Evolutionary conservation across 2,113 vertebrate species (phyloP).

Genomic region (Toxotes jaculatrix): DNA sequence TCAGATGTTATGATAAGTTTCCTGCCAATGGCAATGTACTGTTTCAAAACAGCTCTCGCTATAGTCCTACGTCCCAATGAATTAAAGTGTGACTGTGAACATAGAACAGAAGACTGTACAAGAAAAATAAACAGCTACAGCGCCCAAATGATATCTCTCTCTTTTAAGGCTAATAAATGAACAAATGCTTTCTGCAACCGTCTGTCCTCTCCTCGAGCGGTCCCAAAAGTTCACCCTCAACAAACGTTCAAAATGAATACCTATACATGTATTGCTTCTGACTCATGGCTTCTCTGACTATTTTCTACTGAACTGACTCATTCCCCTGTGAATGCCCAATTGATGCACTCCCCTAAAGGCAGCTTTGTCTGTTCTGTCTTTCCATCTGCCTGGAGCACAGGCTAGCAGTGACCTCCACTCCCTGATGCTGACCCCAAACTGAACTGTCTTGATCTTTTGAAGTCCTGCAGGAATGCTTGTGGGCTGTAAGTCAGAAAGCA

Average conservation of each 20-base stretch:
- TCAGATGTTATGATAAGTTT: slow-evolving; percentile 16
- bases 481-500: slow-evolving; percentile 16
- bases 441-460: slow-evolving; percentile 47
- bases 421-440: slow-evolving; percentile 50
- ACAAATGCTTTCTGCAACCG: slow-evolving; percentile 1
- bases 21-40: not conserved
- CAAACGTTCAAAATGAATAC: slow-evolving; percentile 39
- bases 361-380: slow-evolving; percentile 59
- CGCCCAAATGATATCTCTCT: not conserved
- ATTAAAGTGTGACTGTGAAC: slow-evolving; percentile 4
- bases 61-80: not conserved
- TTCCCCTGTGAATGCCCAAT: slow-evolving; percentile 56
- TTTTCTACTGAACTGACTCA: slow-evolving; percentile 53
- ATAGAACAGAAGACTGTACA: not conserved
- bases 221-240: slow-evolving; percentile 16
- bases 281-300: slow-evolving; percentile 46
- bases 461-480: slow-evolving; percentile 30
- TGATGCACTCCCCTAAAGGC: slow-evolving; percentile 59
- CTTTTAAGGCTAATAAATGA: not conserved
- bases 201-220: not conserved
- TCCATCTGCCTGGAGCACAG: slow-evolving; percentile 56
- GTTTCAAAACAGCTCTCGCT: not conserved
- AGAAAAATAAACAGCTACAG: slow-evolving; percentile 16
- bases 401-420: slow-evolving; percentile 61
- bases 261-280: slow-evolving; percentile 47